These are phyloP conservation scores for Micromys minutus DNA, from an alignment of 2,113 vertebrate species.

Conservation along the genomic window DNA sequence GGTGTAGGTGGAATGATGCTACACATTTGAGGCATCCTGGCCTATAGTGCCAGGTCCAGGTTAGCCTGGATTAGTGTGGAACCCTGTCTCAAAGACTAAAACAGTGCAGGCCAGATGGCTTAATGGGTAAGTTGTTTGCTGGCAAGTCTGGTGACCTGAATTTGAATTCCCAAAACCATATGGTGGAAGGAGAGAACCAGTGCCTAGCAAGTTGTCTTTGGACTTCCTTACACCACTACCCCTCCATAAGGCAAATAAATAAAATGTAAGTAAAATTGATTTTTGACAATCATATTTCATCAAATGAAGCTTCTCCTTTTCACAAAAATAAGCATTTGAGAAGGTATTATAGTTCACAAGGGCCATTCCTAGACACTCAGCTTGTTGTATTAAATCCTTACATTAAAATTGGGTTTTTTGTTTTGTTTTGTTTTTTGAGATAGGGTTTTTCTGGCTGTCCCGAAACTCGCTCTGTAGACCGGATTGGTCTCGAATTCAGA, in stretches of 20 bases:
- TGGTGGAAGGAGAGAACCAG: background rate
- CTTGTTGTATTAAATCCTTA: constrained; percentile 20
- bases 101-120: background rate
- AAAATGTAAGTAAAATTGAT: background rate
- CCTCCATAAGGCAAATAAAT: background rate
- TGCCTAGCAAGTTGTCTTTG: background rate
- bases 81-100: background rate
- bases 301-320: constrained; percentile 11
- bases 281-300: background rate
- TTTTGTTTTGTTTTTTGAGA: background rate
- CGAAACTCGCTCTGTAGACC: background rate
- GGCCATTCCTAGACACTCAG: background rate
- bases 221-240: background rate
- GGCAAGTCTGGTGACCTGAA: background rate
- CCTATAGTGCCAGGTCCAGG: background rate
- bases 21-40: background rate
- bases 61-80: background rate
- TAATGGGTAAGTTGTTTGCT: background rate
- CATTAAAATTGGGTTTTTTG: background rate
- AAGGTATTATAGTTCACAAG: constrained; percentile 7
- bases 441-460: background rate
- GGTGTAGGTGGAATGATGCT: background rate
- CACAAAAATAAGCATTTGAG: constrained; percentile 23
- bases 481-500: background rate
- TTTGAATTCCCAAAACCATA: background rate